These are phyloP conservation scores for Pachyramphus minor DNA, from an alignment of 2,113 vertebrate genomes.

Conservation along the genomic window DNA sequence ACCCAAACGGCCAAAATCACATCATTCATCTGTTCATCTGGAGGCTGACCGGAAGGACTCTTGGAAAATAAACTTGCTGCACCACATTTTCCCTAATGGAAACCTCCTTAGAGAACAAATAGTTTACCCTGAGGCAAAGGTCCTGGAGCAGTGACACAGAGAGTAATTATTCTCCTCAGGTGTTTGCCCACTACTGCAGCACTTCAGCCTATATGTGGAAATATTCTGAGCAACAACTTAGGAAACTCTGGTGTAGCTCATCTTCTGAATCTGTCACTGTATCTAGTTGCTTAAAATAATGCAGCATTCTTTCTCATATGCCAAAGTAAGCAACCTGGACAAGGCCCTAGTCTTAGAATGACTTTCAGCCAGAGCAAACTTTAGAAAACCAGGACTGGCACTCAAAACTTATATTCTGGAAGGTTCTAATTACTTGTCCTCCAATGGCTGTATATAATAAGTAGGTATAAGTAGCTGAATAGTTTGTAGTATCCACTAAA, in stretches of 20 bases:
- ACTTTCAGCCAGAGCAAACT: neutral
- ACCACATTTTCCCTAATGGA: neutral
- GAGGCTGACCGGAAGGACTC: neutral
- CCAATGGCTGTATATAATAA: neutral
- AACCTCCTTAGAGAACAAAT: neutral
- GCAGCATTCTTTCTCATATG: neutral
- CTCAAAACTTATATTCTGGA: neutral
- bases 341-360: neutral
- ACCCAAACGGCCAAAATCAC: neutral
- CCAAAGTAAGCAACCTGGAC: neutral
- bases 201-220: neutral
- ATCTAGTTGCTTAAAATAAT: neutral
- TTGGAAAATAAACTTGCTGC: neutral
- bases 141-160: neutral
- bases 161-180: neutral
- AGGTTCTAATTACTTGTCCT: neutral
- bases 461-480: neutral
- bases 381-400: neutral
- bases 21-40: neutral
- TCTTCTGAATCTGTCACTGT: neutral
- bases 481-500: neutral
- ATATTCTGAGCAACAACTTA: neutral
- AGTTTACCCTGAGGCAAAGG: neutral
- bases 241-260: neutral
- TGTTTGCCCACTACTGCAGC: neutral